Evolutionary conservation across 2,888 invertebrate genomes (phyloP), one percentile per base, ranked within the genome.

Genomic region (Andrena flavipes): DNA sequence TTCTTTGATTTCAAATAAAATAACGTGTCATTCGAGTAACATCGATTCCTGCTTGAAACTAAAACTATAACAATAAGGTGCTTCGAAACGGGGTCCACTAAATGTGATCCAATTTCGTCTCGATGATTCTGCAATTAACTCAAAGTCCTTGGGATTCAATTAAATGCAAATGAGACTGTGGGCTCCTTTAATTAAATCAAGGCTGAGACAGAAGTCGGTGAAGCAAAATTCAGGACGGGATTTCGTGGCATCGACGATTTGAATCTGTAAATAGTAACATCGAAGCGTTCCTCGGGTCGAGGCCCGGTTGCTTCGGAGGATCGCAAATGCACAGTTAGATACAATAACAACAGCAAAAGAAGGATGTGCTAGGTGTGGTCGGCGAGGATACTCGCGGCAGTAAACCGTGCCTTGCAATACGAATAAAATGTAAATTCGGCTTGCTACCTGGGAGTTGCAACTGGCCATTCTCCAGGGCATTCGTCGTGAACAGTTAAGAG

Each of bases 341-440:
- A 48, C 64, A 67, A 71, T 75, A 51, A 33, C 42, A 33, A 67
- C 65, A 20, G 54, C 54, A 20, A 68, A 67, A 75, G 70, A 71
- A 60, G 75, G 76, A 72, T 42, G 30, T 63, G 23, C 60, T 81
- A 85, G 84, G 81, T 75, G 84, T 85, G 85, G 76, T 49, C 74
- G 62, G 65, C 59, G 54, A 63, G 51, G 67, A 54, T 51, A 75
- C 67, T 71, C 74, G 23, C 23, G 48, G 30, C 49, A 16, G 72
- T 54, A 69, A 70, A 60, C 74, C 67, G 80, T 59, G 48, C 64
- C n/a, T n/a, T 26, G 54, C 80, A 75, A 84, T 74, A 81, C 76
- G 79, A 79, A 79, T 72, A 84, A 84, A 85, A 81, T 84, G 85
- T 74, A 84, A 84, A 84, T 85, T 84, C 76, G 75, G 77, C 35